phyloP scores from a whole-genome alignment of 1,140 invertebrate species.

The Drosophila quadrilineata region DNA sequence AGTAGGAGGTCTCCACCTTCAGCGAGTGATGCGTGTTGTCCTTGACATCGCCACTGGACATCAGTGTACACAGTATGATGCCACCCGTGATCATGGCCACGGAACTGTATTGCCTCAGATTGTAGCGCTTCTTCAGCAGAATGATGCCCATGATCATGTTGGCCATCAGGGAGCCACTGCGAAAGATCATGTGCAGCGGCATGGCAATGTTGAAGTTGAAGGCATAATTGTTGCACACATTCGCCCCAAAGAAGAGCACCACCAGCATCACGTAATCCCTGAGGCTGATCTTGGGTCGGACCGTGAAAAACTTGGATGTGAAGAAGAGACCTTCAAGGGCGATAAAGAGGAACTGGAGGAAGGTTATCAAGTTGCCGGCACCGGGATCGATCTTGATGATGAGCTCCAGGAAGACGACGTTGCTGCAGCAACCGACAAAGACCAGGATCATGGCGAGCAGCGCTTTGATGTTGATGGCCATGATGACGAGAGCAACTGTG shows the following conservation, averaged over 20 bases:
- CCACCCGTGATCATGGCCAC: conserved; percentile 96
- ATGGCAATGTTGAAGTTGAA: conserved; percentile 98
- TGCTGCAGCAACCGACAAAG: conserved; percentile 95
- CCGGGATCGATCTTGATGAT: conserved; percentile 94
- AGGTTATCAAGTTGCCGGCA: conserved; percentile 96
- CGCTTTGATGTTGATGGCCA: conserved; percentile 84
- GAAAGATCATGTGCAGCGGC: conserved; percentile 99
- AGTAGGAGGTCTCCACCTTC: conserved; percentile 76
- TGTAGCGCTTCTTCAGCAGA: conserved; percentile 93
- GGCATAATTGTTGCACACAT: conserved; percentile 97
- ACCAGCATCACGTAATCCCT: conserved; percentile 94
- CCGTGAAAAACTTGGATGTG: conserved; percentile 92
- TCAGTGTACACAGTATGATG: conserved; percentile 95
- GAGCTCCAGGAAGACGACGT: conserved; percentile 94
- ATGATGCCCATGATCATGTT: conserved; percentile 98
- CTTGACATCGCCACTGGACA: conserved; percentile 85
- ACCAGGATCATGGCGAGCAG: conserved; percentile 87
- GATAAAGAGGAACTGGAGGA: conserved; percentile 96
- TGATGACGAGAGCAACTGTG: no score
- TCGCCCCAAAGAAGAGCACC: conserved; percentile 94
- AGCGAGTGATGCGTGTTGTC: conserved; percentile 81
- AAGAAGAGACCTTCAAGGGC: conserved; percentile 94
- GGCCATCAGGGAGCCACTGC: conserved; percentile 97
- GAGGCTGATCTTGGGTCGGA: conserved; percentile 86
- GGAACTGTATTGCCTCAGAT: conserved; percentile 93